These are phyloP conservation scores for Arizona elegans DNA, from an alignment of 2,113 vertebrate genomes.

Conservation along the genomic window DNA sequence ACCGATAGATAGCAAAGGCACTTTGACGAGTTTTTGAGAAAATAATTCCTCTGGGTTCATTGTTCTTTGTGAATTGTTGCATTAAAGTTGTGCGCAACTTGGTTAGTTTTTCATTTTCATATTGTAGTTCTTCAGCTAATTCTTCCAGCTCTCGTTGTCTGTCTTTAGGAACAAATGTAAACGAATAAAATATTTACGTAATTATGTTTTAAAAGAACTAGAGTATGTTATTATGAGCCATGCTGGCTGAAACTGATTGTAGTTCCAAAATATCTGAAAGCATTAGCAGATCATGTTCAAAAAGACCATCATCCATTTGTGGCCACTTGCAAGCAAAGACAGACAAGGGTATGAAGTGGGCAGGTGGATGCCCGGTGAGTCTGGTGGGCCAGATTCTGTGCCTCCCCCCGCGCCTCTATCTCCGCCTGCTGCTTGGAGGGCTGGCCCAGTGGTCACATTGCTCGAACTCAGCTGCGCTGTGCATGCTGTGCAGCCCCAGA, in stretches of 20 bases:
- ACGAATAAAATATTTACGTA: conserved; percentile 12
- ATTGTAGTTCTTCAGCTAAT: conserved; percentile 72
- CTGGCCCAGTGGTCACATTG: rapidly evolving
- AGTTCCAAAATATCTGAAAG: neutral
- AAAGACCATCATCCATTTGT: neutral
- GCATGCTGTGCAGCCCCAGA: too few species aligned
- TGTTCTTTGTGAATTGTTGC: conserved; percentile 79
- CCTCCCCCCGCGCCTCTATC: neutral
- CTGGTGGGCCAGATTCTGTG: rapidly evolving
- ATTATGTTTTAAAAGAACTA: neutral
- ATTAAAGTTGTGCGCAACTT: conserved; percentile 77
- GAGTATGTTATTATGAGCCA: neutral
- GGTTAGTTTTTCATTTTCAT: conserved; percentile 86
- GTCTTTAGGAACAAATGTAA: conserved; percentile 67
- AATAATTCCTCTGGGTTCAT: conserved; percentile 83
- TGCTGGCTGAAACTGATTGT: neutral
- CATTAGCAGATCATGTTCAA: neutral
- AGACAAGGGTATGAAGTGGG: neutral
- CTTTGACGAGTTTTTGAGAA: conserved; percentile 93
- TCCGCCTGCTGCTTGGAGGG: neutral
- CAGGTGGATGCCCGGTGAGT: too few species aligned
- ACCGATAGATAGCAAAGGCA: conserved; percentile 83
- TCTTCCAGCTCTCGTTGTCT: conserved; percentile 74
- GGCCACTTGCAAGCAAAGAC: neutral
- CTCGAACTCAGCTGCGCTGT: neutral